phyloP scores from a whole-genome alignment of 2,888 invertebrate genomes.

The Lasius fuliginosus region DNA sequence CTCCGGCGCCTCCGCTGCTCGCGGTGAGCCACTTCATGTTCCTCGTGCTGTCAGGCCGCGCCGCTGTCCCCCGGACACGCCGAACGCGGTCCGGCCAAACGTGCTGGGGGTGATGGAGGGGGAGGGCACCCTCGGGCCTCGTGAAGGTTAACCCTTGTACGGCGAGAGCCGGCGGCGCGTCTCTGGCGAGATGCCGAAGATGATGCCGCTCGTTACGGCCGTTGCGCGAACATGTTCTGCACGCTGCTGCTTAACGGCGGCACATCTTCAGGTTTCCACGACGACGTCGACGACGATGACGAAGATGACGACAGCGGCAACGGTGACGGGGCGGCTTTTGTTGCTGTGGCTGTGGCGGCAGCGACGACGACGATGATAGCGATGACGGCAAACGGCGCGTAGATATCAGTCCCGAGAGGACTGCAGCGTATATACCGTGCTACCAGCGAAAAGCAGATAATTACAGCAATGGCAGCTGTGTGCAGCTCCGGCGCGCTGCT shows the following conservation, averaged over 20 bases:
- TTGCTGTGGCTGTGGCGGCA: not conserved
- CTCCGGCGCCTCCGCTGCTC: conserved; percentile 89
- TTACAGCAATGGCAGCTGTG: conserved; percentile 81
- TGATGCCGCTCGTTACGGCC: conserved; percentile 69
- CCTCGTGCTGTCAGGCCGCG: conserved; percentile 74
- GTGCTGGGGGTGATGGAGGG: conserved; percentile 34
- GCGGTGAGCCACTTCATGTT: conserved; percentile 86
- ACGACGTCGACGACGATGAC: conserved; percentile 9
- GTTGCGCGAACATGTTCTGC: conserved; percentile 68
- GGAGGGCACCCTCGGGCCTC: conserved; percentile 41
- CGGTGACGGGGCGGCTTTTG: not conserved
- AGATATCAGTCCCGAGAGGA: conserved; percentile 31
- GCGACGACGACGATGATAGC: not conserved
- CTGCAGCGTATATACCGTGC: conserved; percentile 63
- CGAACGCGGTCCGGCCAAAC: conserved; percentile 57
- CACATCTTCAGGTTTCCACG: conserved; percentile 66
- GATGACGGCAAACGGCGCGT: not conserved
- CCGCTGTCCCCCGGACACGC: conserved; percentile 60
- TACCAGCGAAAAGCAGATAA: conserved; percentile 65
- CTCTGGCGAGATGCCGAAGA: conserved; percentile 62
- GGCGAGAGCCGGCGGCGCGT: conserved; percentile 72
- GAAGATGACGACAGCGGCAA: conserved; percentile 15
- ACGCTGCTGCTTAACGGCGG: conserved; percentile 59
- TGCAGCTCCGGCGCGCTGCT: conserved; percentile 75
- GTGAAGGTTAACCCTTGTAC: conserved; percentile 68